phyloP scores from a whole-genome alignment of 2,113 vertebrate species.

The Cariama cristata region DNA sequence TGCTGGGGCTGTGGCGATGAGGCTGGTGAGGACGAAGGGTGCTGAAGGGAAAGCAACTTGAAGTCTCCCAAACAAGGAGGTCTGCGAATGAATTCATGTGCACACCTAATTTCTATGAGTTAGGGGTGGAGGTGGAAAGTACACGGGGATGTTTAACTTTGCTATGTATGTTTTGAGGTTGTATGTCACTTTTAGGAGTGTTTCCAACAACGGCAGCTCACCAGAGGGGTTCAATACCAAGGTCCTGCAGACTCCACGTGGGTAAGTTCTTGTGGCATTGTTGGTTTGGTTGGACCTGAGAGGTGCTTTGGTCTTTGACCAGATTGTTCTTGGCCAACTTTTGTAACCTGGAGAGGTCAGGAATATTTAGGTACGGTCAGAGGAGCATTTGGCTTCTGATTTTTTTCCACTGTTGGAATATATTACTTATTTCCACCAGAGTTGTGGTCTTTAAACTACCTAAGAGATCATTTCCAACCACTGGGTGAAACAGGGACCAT shows the following conservation, averaged over 20 bases:
- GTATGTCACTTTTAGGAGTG: not conserved
- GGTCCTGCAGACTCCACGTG: rapidly evolving
- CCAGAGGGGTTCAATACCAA: not conserved
- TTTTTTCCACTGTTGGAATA: not conserved
- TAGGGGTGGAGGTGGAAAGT: not conserved
- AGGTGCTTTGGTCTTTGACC: not conserved
- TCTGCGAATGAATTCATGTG: not conserved
- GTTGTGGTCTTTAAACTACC: not conserved
- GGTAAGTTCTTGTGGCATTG: not conserved
- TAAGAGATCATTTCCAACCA: not conserved
- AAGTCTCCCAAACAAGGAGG: not conserved
- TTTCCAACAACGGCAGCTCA: not conserved
- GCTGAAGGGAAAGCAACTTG: not conserved
- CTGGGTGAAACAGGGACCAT: not conserved
- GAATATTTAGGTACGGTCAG: not conserved
- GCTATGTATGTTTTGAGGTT: not conserved
- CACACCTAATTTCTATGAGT: not conserved
- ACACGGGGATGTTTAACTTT: not conserved
- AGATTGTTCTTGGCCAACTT: not conserved
- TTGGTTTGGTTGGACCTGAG: not conserved
- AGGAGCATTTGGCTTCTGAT: not conserved
- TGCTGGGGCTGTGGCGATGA: not conserved
- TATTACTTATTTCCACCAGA: not conserved
- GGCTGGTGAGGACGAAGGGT: not conserved
- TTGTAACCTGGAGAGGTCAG: not conserved